These are phyloP conservation scores for Aproaerema taeniolella DNA, from an alignment of 2,888 invertebrate genomes.

Conservation along the genomic window DNA sequence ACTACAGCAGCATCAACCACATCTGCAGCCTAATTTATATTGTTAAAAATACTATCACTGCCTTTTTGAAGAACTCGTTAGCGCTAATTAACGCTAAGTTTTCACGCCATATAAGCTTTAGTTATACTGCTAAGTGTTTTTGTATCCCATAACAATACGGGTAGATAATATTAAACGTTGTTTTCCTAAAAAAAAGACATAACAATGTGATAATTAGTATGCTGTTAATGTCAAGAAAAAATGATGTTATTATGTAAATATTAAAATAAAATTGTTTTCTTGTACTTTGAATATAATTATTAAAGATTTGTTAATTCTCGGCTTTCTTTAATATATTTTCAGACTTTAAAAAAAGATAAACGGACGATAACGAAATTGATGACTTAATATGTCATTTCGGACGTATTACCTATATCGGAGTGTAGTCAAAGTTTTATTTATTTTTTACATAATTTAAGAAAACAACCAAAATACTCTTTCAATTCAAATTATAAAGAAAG, in stretches of 20 bases:
- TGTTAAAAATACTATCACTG: slow-evolving; percentile 13
- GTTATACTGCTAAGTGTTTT: slow-evolving; percentile 3
- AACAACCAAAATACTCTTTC: too few relatives aligned
- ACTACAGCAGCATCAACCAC: slow-evolving; percentile 15
- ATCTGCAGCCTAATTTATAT: slow-evolving; percentile 16
- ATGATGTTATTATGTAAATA: slow-evolving; percentile 15
- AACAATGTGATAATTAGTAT: slow-evolving; percentile 15
- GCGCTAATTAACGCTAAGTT: background rate
- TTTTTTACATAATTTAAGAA: too few relatives aligned
- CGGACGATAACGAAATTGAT: too few relatives aligned
- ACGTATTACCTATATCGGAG: too few relatives aligned
- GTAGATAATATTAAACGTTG: slow-evolving; percentile 13
- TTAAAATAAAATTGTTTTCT: slow-evolving; percentile 11
- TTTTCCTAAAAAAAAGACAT: background rate
- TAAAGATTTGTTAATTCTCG: too few relatives aligned
- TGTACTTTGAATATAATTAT: too few relatives aligned
- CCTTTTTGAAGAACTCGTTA: slow-evolving; percentile 2
- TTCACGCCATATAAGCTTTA: slow-evolving; percentile 7
- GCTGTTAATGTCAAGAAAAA: background rate
- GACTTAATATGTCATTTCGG: too few relatives aligned
- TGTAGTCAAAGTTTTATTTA: too few relatives aligned
- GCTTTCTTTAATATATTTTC: too few relatives aligned
- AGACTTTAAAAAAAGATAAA: too few relatives aligned
- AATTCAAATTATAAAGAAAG: too few relatives aligned
- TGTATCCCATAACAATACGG: slow-evolving; percentile 15